A percentile compares a stretch with the other conserved stretches of the same genome.
Evolutionary conservation across 2,888 invertebrate species (phyloP).

Genomic region (Apotomis betuletana): DNA sequence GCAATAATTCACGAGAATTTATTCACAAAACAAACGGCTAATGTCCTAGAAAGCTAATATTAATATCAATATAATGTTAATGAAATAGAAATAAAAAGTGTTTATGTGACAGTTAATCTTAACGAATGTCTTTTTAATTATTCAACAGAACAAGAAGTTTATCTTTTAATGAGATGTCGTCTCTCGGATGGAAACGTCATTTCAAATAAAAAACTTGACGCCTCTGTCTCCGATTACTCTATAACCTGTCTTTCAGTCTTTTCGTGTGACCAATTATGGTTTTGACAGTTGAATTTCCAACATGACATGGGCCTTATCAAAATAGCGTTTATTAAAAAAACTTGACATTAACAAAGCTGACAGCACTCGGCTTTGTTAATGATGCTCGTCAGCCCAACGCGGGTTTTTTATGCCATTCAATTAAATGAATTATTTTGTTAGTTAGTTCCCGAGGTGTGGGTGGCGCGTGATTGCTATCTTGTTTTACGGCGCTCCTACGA

Average conservation of each 20-base stretch:
- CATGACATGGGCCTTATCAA: slow-evolving; percentile 85
- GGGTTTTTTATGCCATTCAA: slow-evolving; percentile 68
- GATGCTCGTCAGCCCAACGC: slow-evolving; percentile 62
- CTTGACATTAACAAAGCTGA: slow-evolving; percentile 79
- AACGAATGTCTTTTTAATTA: slow-evolving; percentile 31
- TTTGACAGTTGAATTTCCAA: slow-evolving; percentile 84
- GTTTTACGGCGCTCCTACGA: slow-evolving; percentile 65
- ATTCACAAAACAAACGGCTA: slow-evolving; percentile 33
- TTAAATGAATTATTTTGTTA: slow-evolving; percentile 75
- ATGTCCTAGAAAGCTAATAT: slow-evolving; percentile 39
- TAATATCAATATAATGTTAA: slow-evolving; percentile 36
- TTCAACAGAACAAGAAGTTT: slow-evolving; percentile 23
- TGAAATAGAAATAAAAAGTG: slow-evolving; percentile 33
- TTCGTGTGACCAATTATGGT: slow-evolving; percentile 82
- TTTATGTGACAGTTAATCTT: slow-evolving; percentile 20
- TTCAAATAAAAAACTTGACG: slow-evolving; percentile 42
- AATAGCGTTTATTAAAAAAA: slow-evolving; percentile 82
- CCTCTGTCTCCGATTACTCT: slow-evolving; percentile 63
- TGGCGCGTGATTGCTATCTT: slow-evolving; percentile 66
- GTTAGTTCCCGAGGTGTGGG: slow-evolving; percentile 66
- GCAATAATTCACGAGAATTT: slow-evolving; percentile 34
- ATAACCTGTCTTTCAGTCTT: slow-evolving; percentile 65
- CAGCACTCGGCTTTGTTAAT: slow-evolving; percentile 82
- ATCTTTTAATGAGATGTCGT: slow-evolving; percentile 30
- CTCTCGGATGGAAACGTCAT: not conserved